Base-by-base conservation (phyloP, 2,888 invertebrate genomes). In the Luperina nickerlii region DNA sequence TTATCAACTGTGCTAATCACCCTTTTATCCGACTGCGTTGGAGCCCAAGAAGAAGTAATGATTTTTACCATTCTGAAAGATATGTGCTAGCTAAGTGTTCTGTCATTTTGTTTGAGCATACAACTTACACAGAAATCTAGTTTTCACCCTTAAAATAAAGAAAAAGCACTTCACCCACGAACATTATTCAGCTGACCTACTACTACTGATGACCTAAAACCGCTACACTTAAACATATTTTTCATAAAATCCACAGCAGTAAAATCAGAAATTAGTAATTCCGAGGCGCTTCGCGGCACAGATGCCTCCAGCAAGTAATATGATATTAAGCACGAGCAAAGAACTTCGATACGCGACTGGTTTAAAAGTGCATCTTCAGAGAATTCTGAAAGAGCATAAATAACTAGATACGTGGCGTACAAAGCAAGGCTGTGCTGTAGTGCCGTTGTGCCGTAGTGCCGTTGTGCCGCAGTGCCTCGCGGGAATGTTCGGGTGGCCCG, bases 361-460 rank as follows among this genome's bases (percentile, higher is more conserved):
- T 74, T 71, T 74, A 82, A 89, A 82, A 82, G 68, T 87, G 82
- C 88, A 89, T 84, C 67, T 82, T 88, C 32, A 71, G 66, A 51
- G 74, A 38, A 76, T 69, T 71, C 77, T 82, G 85, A 78, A 84
- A 87, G 38, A 81, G 78, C 88, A 88, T 88, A 87, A 88, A 89
- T 89, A 87, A 87, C 76, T 76, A 81, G 82, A 78, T 68, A 87
- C 79, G 81, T 79, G 87, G 62, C 70, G 67, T 45, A 78, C 74
- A 80, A 84, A 82, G 72, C 72, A 15, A 32, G 81, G 45, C 60
- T 54, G n/a, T 54, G 20, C 57, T 11, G n/a, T 57, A 80, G 68
- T 71, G 79, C 48, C 15, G 71, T 48, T 0, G 81, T 71, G 57
- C 65, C 48, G 74, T 51, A 15, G 65, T 27, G 57, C 60, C 15